Evolutionary conservation across 1,140 invertebrate genomes (phyloP), one percentile per base, ranked within the genome.

Genomic region (Polypedilum vanderplanki): DNA sequence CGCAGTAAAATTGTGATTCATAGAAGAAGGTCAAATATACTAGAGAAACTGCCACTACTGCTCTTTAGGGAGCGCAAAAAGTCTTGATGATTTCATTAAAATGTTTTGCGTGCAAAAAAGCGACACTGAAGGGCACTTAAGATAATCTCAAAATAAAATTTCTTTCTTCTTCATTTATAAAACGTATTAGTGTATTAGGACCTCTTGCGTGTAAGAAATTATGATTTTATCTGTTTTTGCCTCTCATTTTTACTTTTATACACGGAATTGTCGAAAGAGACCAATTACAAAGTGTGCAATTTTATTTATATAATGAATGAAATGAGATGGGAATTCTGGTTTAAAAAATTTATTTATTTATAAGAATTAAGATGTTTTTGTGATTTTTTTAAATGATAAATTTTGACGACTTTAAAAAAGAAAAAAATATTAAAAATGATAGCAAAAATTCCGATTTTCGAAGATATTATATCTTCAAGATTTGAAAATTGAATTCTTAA

Each of bases 221-320:
- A n/a, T n/a, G 15, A 57, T 57, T 46, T 57, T 57, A 57, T 12
- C 46, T 57, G 9, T 57, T 57, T 57, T 12, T 57, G 46, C 46
- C 46, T n/a, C n/a, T 57, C 46, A 12, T 15, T 57, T 9, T 15
- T 12, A 15, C 46, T 57, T 15, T 57, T 57, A 15, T 46, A 8
- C 41, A 10, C 41, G 1, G 10, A 7, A 15, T 46, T 15, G 40
- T 46, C 15, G 41, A 46, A 46, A n/a, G 46, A 57, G n/a, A 57
- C 46, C 46, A 57, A 57, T 57, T 57, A 57, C n/a, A n/a, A 57
- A 57, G 46, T 57, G 46, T 57, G 46, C 46, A 57, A 57, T 57
- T 57, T 46, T 41, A 41, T 46, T 46, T 46, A 3, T 46, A 46
- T 46, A 12, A 12, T 33, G 24, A 33, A 33, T 33, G 2, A 33